A percentile compares a stretch with the other conserved stretches of the same genome.
These are phyloP conservation scores for Ochlodes sylvanus DNA, from an alignment of 2,888 invertebrate species.

Conservation along the genomic window DNA sequence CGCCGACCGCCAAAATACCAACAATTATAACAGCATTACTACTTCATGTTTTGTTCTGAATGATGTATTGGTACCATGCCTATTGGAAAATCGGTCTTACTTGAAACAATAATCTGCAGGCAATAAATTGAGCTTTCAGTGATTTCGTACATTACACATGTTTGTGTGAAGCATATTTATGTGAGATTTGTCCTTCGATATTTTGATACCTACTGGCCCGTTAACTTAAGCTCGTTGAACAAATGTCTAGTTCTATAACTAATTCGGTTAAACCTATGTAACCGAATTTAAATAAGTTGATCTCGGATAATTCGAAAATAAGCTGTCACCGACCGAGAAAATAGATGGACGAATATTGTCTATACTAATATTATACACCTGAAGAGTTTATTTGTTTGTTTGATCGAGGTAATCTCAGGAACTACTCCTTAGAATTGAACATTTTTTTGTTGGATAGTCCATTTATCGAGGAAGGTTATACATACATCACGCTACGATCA, in stretches of 20 bases:
- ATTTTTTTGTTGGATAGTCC: too few species aligned
- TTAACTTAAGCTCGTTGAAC: background rate
- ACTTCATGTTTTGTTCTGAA: constrained; percentile 13
- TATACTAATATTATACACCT: too few species aligned
- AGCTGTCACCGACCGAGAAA: too few species aligned
- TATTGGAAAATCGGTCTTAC: constrained; percentile 21
- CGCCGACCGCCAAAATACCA: constrained; percentile 7
- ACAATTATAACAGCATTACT: constrained; percentile 30
- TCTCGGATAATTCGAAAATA: background rate
- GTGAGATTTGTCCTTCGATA: background rate
- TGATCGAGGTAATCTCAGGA: too few species aligned
- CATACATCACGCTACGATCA: too few species aligned
- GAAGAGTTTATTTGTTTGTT: too few species aligned
- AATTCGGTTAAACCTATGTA: too few species aligned
- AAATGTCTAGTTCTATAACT: background rate
- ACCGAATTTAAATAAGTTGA: background rate
- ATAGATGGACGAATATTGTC: too few species aligned
- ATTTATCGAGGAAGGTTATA: too few species aligned
- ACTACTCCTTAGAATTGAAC: too few species aligned
- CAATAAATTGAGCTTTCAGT: constrained; percentile 16
- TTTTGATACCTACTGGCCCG: background rate
- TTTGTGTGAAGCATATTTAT: background rate
- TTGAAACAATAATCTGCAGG: constrained; percentile 16
- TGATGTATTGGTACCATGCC: constrained; percentile 20
- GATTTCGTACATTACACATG: constrained; percentile 3